These are phyloP conservation scores for Synodontis membranacea DNA, from an alignment of 2,113 vertebrate species.

Conservation along the genomic window DNA sequence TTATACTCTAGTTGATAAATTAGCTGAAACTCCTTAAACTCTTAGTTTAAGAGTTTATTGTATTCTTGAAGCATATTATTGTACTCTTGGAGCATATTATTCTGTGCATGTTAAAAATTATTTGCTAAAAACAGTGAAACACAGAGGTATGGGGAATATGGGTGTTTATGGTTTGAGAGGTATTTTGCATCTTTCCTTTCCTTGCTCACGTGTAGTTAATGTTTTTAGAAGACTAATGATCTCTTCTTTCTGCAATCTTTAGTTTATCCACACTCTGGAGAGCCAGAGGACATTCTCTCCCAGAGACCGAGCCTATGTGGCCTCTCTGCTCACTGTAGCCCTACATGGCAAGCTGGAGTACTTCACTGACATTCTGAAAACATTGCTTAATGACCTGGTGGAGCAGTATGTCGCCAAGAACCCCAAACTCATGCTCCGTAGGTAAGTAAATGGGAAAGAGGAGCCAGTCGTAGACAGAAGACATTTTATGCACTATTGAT, in stretches of 20 bases:
- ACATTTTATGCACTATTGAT: not conserved
- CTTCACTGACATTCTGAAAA: slow-evolving; percentile 97
- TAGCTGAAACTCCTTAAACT: not conserved
- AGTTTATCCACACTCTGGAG: slow-evolving; percentile 98
- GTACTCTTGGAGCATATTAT: not conserved
- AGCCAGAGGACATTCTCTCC: slow-evolving; percentile 94
- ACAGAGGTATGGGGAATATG: not conserved
- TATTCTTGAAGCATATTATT: slow-evolving; percentile 3
- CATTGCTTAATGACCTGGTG: slow-evolving; percentile 90
- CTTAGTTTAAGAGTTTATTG: no score
- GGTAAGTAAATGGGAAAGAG: slow-evolving; percentile 66
- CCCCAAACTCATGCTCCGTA: slow-evolving; percentile 95
- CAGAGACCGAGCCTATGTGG: slow-evolving; percentile 90
- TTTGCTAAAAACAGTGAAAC: not conserved
- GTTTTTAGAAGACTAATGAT: not conserved
- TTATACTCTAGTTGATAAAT: no score
- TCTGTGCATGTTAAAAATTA: not conserved
- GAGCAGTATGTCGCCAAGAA: slow-evolving; percentile 98
- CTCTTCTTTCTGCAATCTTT: not conserved
- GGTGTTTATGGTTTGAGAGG: not conserved
- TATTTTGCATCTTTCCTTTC: not conserved
- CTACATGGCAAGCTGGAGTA: slow-evolving; percentile 96
- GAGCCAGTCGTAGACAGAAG: not conserved
- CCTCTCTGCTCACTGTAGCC: slow-evolving; percentile 89
- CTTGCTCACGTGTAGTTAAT: not conserved